phyloP scores from a whole-genome alignment of 2,113 vertebrate species.

The Periophthalmodon schlosseri region DNA sequence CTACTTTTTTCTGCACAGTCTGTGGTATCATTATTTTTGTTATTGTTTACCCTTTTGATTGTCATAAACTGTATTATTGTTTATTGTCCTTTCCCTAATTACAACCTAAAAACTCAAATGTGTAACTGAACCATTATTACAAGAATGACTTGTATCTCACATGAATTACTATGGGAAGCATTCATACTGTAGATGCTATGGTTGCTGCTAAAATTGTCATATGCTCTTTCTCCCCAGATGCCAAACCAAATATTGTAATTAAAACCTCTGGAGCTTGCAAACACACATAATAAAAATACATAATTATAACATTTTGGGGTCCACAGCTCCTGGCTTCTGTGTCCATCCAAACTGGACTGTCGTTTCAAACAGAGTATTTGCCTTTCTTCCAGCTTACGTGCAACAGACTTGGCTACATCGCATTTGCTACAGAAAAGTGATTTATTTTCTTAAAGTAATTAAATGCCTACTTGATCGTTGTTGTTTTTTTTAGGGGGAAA shows the following conservation, averaged over 20 bases:
- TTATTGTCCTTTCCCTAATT: too few relatives aligned
- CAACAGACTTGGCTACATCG: conserved; percentile 67
- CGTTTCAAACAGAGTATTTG: conserved; percentile 63
- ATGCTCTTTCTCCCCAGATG: neutral
- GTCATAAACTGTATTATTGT: too few relatives aligned
- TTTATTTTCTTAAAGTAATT: conserved; percentile 79
- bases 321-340: conserved; percentile 27
- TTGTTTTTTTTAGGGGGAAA: conserved; percentile 60
- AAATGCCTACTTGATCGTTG: conserved; percentile 78
- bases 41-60: too few relatives aligned
- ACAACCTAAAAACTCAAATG: neutral
- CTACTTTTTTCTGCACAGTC: too few relatives aligned
- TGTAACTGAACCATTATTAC: neutral
- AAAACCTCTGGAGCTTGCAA: conserved; percentile 10
- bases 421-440: conserved; percentile 69
- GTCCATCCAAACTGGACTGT: conserved; percentile 42
- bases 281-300: conserved; percentile 10
- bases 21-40: too few relatives aligned
- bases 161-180: neutral
- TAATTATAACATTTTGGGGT: neutral
- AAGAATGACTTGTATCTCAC: neutral
- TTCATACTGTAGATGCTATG: neutral
- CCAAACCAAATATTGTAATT: conserved; percentile 1
- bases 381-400: conserved; percentile 67
- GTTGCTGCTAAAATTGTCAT: neutral